Conservation (phyloP, 1,140 invertebrate genomes). For the Brachionus rotundiformis region DNA sequence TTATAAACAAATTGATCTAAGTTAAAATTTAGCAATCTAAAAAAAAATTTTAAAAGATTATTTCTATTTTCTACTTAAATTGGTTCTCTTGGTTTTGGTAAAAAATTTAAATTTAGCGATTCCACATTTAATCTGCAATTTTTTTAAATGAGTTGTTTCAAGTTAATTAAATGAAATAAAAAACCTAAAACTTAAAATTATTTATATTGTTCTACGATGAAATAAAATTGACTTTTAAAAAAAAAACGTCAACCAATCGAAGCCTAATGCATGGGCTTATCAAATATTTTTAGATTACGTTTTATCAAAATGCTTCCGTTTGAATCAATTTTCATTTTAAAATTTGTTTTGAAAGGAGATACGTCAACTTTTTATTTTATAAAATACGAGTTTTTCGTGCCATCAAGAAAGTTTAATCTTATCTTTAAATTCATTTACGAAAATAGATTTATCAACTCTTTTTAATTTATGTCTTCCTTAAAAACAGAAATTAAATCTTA, state of each 20-base stretch:
- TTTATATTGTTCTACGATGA: not conserved
- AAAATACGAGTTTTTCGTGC: not conserved
- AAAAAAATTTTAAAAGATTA: not conserved
- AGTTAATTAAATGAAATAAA: not conserved
- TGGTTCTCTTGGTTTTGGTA: too few relatives aligned
- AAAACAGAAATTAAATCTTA: constrained; percentile 4
- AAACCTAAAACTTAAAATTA: not conserved
- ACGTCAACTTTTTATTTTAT: constrained; percentile 5
- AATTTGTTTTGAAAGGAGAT: constrained; percentile 11
- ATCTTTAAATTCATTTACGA: not conserved
- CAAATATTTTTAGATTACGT: constrained; percentile 12
- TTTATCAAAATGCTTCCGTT: not conserved
- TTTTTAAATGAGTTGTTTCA: not conserved
- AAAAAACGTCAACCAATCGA: not conserved
- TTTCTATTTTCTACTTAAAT: too few relatives aligned
- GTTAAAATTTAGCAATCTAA: not conserved
- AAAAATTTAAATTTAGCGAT: too few relatives aligned
- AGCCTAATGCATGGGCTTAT: not conserved
- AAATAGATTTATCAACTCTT: not conserved
- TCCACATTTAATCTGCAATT: too few relatives aligned
- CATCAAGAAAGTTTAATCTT: not conserved
- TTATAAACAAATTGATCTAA: not conserved
- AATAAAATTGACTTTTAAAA: not conserved
- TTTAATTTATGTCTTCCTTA: constrained; percentile 8
- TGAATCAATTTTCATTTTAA: constrained; percentile 7